Percentiles rank a stretch among this genome's conserved stretches.
These are phyloP conservation scores for Periplaneta americana DNA, from an alignment of 1,140 invertebrate species.

Conservation along the genomic window DNA sequence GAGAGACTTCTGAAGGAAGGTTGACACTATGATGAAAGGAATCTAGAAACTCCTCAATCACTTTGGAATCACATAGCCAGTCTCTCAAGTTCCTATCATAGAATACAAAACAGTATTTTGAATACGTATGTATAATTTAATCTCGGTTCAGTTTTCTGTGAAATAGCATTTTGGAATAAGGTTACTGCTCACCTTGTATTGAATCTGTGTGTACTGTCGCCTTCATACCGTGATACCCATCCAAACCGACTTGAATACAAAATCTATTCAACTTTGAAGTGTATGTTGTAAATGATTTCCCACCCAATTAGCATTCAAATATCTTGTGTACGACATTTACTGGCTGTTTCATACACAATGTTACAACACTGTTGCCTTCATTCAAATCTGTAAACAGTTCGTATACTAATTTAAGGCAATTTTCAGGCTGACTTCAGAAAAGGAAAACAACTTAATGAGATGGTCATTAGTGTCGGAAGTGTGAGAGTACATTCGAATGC, in stretches of 20 bases:
- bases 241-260: neutral
- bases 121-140: neutral
- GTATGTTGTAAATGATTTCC: neutral
- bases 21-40: too few relatives aligned
- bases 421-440: too few relatives aligned
- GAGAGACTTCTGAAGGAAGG: neutral
- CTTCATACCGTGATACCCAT: neutral
- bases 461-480: too few relatives aligned
- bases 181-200: neutral
- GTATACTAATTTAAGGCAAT: too few relatives aligned
- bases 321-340: neutral
- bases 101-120: neutral
- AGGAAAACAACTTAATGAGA: too few relatives aligned
- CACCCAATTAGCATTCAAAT: neutral
- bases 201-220: too few relatives aligned
- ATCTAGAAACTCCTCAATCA: neutral
- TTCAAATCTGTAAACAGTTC: too few relatives aligned
- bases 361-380: neutral
- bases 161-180: neutral
- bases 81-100: neutral
- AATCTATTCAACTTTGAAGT: neutral
- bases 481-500: too few relatives aligned
- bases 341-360: too few relatives aligned
- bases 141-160: neutral
- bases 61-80: neutral